These are phyloP conservation scores for Girardinichthys multiradiatus DNA, from an alignment of 2,113 vertebrate genomes.

Conservation along the genomic window DNA sequence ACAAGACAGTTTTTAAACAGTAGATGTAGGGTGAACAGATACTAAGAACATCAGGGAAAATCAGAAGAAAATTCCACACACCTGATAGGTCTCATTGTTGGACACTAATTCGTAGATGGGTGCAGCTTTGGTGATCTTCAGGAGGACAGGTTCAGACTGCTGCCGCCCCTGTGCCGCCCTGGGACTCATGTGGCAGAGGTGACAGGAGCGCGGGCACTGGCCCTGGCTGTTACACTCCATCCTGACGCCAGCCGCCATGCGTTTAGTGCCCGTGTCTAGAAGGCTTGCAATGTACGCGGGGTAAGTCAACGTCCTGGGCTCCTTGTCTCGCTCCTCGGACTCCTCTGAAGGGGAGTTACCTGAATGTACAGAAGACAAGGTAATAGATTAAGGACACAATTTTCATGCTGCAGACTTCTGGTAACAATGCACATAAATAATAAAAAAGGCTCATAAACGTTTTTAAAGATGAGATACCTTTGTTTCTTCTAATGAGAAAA, in stretches of 20 bases:
- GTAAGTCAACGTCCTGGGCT: conserved; percentile 92
- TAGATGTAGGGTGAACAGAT: too few relatives aligned
- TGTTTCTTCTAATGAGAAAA: conserved; percentile 13
- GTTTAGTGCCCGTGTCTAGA: conserved; percentile 91
- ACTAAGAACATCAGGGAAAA: neutral
- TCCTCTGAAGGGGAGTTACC: conserved; percentile 97
- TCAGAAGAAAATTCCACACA: conserved; percentile 37
- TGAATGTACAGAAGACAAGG: conserved; percentile 51
- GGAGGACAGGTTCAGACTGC: conserved; percentile 88
- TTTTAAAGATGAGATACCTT: neutral
- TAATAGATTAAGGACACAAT: neutral
- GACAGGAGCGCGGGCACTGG: conserved; percentile 91
- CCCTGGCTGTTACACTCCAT: conserved; percentile 96
- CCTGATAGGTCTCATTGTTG: conserved; percentile 95
- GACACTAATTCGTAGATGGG: conserved; percentile 95
- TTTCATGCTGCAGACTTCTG: neutral
- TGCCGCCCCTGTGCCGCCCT: conserved; percentile 70
- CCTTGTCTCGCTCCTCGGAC: conserved; percentile 93
- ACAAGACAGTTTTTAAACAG: neutral
- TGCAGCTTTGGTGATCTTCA: conserved; percentile 93
- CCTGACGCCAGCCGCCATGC: conserved; percentile 89
- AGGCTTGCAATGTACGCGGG: conserved; percentile 94
- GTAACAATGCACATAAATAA: neutral
- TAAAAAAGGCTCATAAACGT: neutral
- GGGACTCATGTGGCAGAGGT: conserved; percentile 89